Base-by-base conservation (phyloP, 2,888 invertebrate genomes). In the Meghimatium bilineatum region DNA sequence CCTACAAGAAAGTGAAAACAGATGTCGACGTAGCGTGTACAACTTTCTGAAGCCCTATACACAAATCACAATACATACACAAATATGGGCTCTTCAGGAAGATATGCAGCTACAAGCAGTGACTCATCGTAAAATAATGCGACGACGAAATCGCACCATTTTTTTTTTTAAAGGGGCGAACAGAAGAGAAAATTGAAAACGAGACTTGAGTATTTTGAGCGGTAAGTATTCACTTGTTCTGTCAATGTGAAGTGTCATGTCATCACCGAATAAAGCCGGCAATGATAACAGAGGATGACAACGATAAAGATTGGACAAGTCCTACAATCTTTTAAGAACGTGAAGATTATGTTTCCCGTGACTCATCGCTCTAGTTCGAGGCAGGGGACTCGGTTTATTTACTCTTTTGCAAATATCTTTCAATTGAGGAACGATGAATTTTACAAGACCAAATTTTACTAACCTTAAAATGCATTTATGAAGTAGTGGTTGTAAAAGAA, bases 261-360 rank as follows among this genome's bases (percentile, higher is more conserved):
- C 56, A 56, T 10, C 17, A 17, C 6, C 23, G 56, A 56, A 56
- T 20, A 56, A 56, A 56, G 56, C 17, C 2, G 8, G 17, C 56
- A 23, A 56, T 20, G 10, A 56, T 56, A 56, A 56, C 17, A 56
- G 14, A 20, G 20, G 56, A 56, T 56, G 56, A 56, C 56, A 56
- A 56, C 56, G 56, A 56, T 56, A 56, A 56, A 56, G 20, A 56
- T 20, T 23, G 20, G 56, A 56, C 56, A 56, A 56, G 14, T 14
- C 14, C 3, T 17, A 20, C 20, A 23, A n/a, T 29, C 23, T 8
- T 2, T 66, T 29, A n/a, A 29, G 63, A 66, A 26, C n/a, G 26
- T 14, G 63, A 66, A 66, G 29, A 66, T 66, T 66, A n/a, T 66
- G 26, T 66, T 66, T 66, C 63, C 56, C 56, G 29, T 66, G 63